Percentiles rank a stretch among this genome's conserved stretches.
Evolutionary conservation across 1,140 invertebrate genomes (phyloP).

Genomic region (Mycetomoellerius zeteki): DNA sequence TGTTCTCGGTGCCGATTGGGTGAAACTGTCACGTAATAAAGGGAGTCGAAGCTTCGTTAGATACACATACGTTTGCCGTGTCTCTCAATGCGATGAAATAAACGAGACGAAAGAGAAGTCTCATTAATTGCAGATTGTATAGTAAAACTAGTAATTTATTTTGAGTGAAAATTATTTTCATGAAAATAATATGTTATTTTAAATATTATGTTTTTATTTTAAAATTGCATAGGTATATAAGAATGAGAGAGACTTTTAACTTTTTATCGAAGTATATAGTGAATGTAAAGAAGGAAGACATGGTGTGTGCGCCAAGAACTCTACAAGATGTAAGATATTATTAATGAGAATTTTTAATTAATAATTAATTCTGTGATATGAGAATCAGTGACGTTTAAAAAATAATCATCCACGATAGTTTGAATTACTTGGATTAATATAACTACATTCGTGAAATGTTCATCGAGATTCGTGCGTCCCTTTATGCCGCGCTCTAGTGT

Average conservation of each 20-base stretch:
- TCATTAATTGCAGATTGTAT: not conserved
- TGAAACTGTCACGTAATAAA: slow-evolving; percentile 69
- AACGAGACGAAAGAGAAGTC: not conserved
- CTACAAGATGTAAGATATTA: slow-evolving; percentile 16
- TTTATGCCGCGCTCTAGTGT: slow-evolving; percentile 31
- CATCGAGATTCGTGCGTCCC: slow-evolving; percentile 24
- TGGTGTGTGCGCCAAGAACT: not conserved
- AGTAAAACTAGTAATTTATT: not conserved
- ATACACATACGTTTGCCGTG: slow-evolving; percentile 43
- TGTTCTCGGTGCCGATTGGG: slow-evolving; percentile 74
- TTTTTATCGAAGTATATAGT: not conserved
- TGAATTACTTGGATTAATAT: not conserved
- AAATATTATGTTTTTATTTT: not conserved
- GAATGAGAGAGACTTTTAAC: not conserved
- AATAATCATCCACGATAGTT: not conserved
- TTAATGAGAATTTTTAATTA: not conserved
- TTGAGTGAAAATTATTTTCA: too few species aligned
- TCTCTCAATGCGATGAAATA: not conserved
- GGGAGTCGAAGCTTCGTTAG: slow-evolving; percentile 60
- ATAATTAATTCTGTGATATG: not conserved
- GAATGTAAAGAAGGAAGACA: not conserved
- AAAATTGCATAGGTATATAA: not conserved
- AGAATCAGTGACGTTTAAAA: not conserved
- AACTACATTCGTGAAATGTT: slow-evolving; percentile 22
- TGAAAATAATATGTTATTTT: not conserved